Evolutionary conservation across 2,888 invertebrate genomes (phyloP), one percentile per base, ranked within the genome.

Genomic region (Cyclophora albipunctata): DNA sequence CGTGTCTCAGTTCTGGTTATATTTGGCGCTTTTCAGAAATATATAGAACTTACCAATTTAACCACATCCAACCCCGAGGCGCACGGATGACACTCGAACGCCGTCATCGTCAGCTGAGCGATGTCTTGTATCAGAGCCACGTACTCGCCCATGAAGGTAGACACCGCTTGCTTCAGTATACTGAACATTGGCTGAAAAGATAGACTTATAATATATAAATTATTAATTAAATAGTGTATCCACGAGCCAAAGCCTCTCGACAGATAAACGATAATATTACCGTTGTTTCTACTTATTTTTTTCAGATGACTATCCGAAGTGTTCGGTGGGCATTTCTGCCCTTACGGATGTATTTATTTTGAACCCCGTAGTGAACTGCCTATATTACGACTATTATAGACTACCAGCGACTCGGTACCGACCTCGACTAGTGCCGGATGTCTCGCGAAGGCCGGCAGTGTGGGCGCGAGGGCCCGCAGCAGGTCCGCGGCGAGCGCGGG

Each of bases 161-260:
- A 90, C 7, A 96, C 88, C 3, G 93, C 91, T 72, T 93, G 92
- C 74, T 95, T 95, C 52, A 96, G 79, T 47, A 95, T 87, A 53
- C 90, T 90, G 78, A 95, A 94, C 58, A 95, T 85, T 6, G 93
- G 91, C 94, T 95, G 81, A 2, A 66, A 72, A 42, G 5, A 7
- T 41, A 50, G 7, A 45, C 3, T 33, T 43, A 34, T 3, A 7
- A 40, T 20, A 20, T 20, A 20, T 1, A 20, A 1, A 20, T 20
- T 20, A 1, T 1, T 20, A 20, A 20, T 20, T 20, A 20, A 20
- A 20, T 20, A 20, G 20, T 20, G 20, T 20, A 20, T 20, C 20
- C 20, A 2, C 20, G 2, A 20, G 20, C 20, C 20, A 20, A 20
- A 20, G 20, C 20, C 20, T 20, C 20, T 20, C 20, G 20, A 20